phyloP scores from a whole-genome alignment of 2,888 invertebrate species.

The Eugnorisma glareosa region DNA sequence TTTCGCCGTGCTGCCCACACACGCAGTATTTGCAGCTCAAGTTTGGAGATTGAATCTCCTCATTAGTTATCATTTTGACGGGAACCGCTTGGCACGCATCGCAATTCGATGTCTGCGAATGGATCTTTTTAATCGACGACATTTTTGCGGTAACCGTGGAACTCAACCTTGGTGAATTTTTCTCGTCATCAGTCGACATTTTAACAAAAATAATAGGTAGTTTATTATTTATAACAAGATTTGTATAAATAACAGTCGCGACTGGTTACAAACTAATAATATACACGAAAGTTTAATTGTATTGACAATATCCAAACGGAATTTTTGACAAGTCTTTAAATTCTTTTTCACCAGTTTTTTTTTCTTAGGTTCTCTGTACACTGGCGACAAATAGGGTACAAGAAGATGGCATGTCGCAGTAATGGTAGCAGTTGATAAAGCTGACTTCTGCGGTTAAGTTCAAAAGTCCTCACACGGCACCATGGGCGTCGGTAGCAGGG shows the following conservation, averaged over 20 bases:
- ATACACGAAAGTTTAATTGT: not conserved
- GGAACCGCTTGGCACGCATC: not conserved
- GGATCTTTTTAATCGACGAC: conserved; percentile 2
- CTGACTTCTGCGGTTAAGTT: not conserved
- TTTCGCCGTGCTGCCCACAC: not conserved
- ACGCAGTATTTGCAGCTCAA: not conserved
- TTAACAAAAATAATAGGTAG: conserved; percentile 6
- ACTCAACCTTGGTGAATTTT: conserved; percentile 25
- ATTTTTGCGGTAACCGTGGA: not conserved
- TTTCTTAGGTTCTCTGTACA: conserved; percentile 7
- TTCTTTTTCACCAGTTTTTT: conserved; percentile 30
- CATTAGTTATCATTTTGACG: not conserved
- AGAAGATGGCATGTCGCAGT: not conserved
- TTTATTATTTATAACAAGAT: conserved; percentile 17
- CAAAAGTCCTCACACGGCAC: not conserved
- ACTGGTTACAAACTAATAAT: conserved; percentile 13
- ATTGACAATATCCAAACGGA: conserved; percentile 3
- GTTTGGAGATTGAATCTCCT: not conserved
- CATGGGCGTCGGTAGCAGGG: too few relatives aligned
- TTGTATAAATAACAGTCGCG: conserved; percentile 13
- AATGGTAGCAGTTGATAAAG: not conserved
- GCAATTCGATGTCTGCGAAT: not conserved
- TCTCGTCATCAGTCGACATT: conserved; percentile 17
- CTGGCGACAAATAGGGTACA: not conserved
- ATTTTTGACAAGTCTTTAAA: conserved; percentile 7